Evolutionary conservation across 2,888 invertebrate species (phyloP), one percentile per base, ranked within the genome.

Genomic region (Sesia bembeciformis): DNA sequence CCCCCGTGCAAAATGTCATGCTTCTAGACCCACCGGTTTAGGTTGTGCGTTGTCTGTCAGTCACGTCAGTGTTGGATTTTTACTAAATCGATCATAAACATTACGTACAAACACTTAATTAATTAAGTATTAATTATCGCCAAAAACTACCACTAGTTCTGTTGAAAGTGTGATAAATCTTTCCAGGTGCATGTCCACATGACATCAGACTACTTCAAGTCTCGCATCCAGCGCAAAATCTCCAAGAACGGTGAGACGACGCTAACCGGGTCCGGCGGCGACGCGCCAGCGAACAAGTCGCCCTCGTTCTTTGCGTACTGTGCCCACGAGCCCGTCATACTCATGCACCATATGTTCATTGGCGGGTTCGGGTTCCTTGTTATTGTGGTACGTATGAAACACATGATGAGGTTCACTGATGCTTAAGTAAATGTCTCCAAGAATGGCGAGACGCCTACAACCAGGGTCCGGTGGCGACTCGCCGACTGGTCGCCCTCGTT

Each of bases 331-430:
- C 93, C 94, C 0, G 91, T 94, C 5, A 94, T 94, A 66, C 91
- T 94, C 64, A 91, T 93, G 67, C 94, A 94, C 76, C 94, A 94
- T 66, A 84, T 94, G 7, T 94, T 94, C 68, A 93, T 94, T 52
- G 94, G 94, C 0, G 92, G 93, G 0, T 93, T 94, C 69, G 94
- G 94, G 1, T 92, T 94, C 68, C 84, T 93, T 39, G 93, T 94
- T 55, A 93, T 94, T 54, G 93, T 93, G 76, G 94, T 94, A 68
- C 91, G 93, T 88, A 23, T 23, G 23, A 23, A 23, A 23, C 2
- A 23, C 23, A 23, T 2, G 3, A 49, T 5, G 3, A 6, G 42
- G 42, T 23, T 23, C 23, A 23, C 23, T 23, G 2, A 23, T 23
- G 23, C 23, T 23, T 23, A 23, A 23, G 2, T 23, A 1, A 23